Evolutionary conservation across 2,113 vertebrate genomes (phyloP).

Genomic region (Isichthys henryi): DNA sequence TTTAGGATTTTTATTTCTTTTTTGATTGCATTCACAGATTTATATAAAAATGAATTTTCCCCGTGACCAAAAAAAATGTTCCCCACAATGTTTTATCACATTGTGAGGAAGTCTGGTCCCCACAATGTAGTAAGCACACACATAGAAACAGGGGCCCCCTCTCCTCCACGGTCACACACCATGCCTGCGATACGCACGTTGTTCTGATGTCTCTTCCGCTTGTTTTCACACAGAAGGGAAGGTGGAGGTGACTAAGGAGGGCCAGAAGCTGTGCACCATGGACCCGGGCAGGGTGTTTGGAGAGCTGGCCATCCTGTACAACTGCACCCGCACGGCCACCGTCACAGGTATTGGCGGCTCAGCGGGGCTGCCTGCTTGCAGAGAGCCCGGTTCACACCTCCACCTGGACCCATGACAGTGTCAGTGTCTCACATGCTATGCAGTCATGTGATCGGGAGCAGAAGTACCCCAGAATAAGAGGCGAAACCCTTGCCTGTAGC

Average conservation of each 20-base stretch:
- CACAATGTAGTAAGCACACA: not conserved
- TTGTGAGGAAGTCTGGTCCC: not conserved
- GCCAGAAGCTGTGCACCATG: constrained; percentile 50
- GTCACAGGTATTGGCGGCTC: constrained; percentile 52
- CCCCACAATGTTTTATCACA: not conserved
- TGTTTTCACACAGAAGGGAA: constrained; percentile 55
- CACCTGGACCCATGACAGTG: not conserved
- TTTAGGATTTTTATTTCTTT: not conserved
- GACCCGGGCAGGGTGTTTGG: constrained; percentile 57
- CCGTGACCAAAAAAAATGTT: not conserved
- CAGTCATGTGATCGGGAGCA: not conserved
- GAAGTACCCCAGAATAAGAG: not conserved
- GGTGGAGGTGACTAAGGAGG: constrained; percentile 56
- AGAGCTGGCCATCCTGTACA: constrained; percentile 61
- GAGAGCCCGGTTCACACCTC: not conserved
- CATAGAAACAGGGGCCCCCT: not conserved
- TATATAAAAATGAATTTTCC: not conserved
- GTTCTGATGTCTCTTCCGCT: constrained; percentile 3
- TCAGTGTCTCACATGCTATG: not conserved
- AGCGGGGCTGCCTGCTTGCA: not conserved
- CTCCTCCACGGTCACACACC: no score
- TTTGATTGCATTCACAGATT: not conserved
- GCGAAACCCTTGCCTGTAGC: not conserved
- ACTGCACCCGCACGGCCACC: constrained; percentile 51
- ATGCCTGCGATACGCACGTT: not conserved